phyloP scores from a whole-genome alignment of 1,140 invertebrate genomes.

The Apis laboriosa region DNA sequence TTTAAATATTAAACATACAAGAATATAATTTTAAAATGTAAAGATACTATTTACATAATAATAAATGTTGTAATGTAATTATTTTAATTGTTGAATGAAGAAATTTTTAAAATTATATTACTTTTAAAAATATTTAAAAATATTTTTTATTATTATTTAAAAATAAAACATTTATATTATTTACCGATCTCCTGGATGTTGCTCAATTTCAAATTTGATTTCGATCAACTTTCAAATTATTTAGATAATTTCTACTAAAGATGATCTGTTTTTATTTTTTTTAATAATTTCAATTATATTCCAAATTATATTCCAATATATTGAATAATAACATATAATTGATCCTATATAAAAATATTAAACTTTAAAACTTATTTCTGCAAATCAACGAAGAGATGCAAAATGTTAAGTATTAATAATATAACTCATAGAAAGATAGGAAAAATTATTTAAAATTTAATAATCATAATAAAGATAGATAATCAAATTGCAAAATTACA shows the following conservation, averaged over 20 bases:
- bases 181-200: neutral
- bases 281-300: no score
- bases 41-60: neutral
- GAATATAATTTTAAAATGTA: neutral
- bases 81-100: neutral
- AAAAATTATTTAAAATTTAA: neutral
- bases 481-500: neutral
- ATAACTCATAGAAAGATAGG: neutral
- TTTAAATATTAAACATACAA: neutral
- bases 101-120: neutral
- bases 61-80: neutral
- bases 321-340: no score
- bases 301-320: no score
- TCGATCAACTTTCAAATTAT: no score
- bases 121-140: no score
- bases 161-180: neutral
- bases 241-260: no score
- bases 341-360: no score
- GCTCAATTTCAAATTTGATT: no score
- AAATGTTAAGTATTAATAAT: neutral
- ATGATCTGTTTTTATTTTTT: no score
- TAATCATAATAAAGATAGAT: neutral
- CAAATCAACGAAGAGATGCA: no score
- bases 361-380: no score
- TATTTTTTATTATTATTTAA: neutral